These are phyloP conservation scores for Tauraco erythrolophus DNA, from an alignment of 2,113 vertebrate species.

Conservation along the genomic window DNA sequence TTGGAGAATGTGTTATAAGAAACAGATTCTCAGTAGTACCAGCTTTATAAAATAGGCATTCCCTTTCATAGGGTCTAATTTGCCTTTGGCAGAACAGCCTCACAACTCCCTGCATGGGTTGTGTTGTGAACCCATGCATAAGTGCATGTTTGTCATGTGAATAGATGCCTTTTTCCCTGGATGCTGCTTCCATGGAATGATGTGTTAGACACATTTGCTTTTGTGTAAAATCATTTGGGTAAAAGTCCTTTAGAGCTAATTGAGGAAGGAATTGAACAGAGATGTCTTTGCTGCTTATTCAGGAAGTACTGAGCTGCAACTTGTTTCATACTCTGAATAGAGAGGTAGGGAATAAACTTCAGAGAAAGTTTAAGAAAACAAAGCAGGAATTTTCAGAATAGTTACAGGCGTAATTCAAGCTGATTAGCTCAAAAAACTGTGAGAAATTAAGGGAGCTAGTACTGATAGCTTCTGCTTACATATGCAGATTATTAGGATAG, in stretches of 20 bases:
- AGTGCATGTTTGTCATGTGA: background rate
- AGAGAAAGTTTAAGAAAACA: background rate
- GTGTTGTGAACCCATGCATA: background rate
- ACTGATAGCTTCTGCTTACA: background rate
- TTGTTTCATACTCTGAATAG: background rate
- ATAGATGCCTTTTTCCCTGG: slow-evolving; percentile 26
- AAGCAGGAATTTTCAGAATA: background rate
- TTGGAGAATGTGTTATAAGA: slow-evolving; percentile 32
- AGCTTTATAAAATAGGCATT: background rate
- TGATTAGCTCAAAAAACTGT: background rate
- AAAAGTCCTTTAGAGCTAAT: background rate
- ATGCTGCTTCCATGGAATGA: background rate
- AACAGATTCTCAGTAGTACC: slow-evolving; percentile 20
- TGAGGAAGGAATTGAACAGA: background rate
- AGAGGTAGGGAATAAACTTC: background rate
- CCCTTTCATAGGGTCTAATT: slow-evolving; percentile 7
- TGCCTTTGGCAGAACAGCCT: slow-evolving; percentile 19
- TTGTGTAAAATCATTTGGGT: background rate
- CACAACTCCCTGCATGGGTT: background rate
- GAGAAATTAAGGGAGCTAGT: background rate
- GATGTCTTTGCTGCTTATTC: background rate
- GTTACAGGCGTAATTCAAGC: background rate
- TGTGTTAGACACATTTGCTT: background rate
- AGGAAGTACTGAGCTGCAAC: background rate
- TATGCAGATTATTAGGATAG: background rate